Evolutionary conservation across 1,140 invertebrate genomes (phyloP), one percentile per base, ranked within the genome.

Genomic region (Drosophila paulistorum): DNA sequence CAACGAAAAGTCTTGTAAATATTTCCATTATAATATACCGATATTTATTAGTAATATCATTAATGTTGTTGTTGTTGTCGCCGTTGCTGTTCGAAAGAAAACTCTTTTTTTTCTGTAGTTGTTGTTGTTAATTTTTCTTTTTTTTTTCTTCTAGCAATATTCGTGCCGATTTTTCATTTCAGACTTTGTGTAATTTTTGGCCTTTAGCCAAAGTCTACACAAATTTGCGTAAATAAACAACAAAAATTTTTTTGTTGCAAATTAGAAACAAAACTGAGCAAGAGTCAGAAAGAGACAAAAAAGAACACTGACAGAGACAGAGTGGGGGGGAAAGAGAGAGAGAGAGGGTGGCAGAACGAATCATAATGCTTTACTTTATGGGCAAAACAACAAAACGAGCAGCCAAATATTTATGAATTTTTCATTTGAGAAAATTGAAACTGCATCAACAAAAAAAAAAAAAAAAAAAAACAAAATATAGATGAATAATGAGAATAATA

Each of bases 181-280:
- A 37, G 60, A 41, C 42, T 83, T 86, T 87, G 45, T 73, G 73
- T 65, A 79, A 87, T 83, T 69, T 30, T 69, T 86, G 83, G 83
- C 83, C 65, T 39, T 4, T 11, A 10, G 66, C 83, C 83, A 86
- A 87, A 87, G 83, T 86, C 83, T 86, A 86, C 83, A 83, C 51
- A 87, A 87, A 79, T 87, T 83, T 77, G 83, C 83, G 83, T 86
- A 86, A 86, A 87, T 86, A 83, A 86, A 87, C 79, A 87, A 82
- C 79, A 75, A 71, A 51, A 60, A 74, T 79, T 87, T 87, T 87
- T 82, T 37, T 87, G 81, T 79, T 84, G 83, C 83, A 83, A 76
- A 79, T 82, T 78, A 71, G 60, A 71, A 84, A 76, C 68, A 72
- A 51, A 51, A 51, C 23, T 9, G 45, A 23, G 9, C 17, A 51